Conservation (phyloP, 2,797 vertebrate species). For the Poeciliopsis infans region DNA sequence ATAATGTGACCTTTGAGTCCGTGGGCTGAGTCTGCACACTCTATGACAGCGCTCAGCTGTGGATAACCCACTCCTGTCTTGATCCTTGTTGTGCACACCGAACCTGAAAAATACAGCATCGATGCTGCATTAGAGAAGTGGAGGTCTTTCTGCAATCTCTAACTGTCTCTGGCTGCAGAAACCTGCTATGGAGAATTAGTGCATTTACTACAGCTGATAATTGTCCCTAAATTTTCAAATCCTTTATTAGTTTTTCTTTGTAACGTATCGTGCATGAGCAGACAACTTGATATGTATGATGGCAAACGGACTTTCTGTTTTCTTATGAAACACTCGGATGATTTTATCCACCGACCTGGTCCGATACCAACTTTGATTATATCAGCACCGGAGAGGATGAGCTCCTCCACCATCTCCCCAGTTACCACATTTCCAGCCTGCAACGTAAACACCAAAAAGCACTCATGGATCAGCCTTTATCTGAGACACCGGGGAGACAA, state of each 20-base stretch:
- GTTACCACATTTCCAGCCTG: conserved; percentile 99
- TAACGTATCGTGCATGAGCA: background rate
- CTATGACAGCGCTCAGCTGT: conserved; percentile 97
- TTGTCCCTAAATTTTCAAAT: background rate
- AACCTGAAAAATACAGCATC: conserved; percentile 79
- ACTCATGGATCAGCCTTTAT: too few relatives aligned
- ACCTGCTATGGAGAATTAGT: background rate
- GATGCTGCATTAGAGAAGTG: conserved; percentile 4
- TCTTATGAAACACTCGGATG: background rate
- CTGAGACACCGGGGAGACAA: background rate
- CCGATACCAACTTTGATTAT: conserved; percentile 99
- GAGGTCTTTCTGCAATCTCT: background rate
- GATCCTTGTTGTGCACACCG: conserved; percentile 97
- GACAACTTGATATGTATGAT: background rate
- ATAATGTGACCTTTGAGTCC: conserved; percentile 99
- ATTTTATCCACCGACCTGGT: conserved; percentile 86
- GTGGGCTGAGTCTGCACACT: conserved; percentile 97
- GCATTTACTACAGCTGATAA: background rate
- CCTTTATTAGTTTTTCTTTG: background rate
- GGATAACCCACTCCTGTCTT: conserved; percentile 99
- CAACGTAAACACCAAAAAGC: background rate
- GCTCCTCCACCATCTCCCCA: conserved; percentile 99
- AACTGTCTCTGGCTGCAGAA: conserved; percentile 7
- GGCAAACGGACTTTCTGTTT: background rate
- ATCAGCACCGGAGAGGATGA: conserved; percentile 96